phyloP scores from a whole-genome alignment of 1,140 invertebrate species.

The Sycobia sp. region DNA sequence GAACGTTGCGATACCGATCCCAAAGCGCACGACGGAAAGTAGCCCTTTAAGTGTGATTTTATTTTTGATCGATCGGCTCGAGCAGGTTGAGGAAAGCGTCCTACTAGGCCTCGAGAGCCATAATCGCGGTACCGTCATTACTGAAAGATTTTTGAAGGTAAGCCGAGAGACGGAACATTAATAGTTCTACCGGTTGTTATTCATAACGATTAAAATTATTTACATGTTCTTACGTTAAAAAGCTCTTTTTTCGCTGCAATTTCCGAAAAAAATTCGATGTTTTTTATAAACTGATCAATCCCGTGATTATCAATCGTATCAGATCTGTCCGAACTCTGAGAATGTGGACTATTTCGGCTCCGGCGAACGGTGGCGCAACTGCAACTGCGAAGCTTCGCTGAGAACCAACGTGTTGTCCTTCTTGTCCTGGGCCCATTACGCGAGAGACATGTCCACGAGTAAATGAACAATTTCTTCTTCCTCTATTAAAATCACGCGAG shows the following conservation, averaged over 20 bases:
- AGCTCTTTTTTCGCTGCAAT: too few species aligned
- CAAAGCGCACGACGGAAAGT: not conserved
- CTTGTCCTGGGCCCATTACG: constrained; percentile 40
- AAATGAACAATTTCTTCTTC: not conserved
- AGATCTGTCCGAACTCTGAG: constrained; percentile 36
- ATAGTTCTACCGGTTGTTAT: too few species aligned
- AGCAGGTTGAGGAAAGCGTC: constrained; percentile 9
- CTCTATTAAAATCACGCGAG: too few species aligned
- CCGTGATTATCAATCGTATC: too few species aligned
- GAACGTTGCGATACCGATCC: not conserved
- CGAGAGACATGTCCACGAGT: constrained; percentile 44
- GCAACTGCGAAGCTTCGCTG: constrained; percentile 39
- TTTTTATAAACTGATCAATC: too few species aligned
- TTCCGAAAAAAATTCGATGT: too few species aligned
- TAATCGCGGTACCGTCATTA: too few species aligned
- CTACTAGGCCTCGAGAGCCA: too few species aligned
- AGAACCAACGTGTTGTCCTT: constrained; percentile 33
- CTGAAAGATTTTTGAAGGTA: too few species aligned
- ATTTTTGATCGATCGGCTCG: constrained; percentile 35
- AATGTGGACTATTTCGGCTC: not conserved
- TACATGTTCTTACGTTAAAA: too few species aligned
- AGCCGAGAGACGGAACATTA: too few species aligned
- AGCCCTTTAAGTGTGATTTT: constrained; percentile 41
- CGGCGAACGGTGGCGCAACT: constrained; percentile 17
- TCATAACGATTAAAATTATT: too few species aligned